Evolutionary conservation across 2,113 vertebrate genomes (phyloP), one percentile per base, ranked within the genome.

Genomic region (Semicossyphus pulcher): DNA sequence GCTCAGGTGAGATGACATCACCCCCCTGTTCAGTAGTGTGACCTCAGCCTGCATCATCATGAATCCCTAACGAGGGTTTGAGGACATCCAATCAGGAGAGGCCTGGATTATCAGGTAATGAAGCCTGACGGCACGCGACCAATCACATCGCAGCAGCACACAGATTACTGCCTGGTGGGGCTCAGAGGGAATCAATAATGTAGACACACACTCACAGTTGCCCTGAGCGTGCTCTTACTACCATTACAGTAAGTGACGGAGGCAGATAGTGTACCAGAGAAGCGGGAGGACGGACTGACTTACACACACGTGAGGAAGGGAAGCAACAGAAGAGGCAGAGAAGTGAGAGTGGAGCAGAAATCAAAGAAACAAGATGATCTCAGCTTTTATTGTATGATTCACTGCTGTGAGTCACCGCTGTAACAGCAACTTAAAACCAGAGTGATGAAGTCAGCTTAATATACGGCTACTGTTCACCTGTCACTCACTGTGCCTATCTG

Each of bases 1-100:
- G 36, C 76, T 86, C 60, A 67, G 80, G 71, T 85, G 81, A 81
- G 87, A 58, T 93, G 91, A 93, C 87, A 88, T 93, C 92, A 91
- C 70, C 86, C 15, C 69, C 65, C 58, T 10, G n/a, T 71, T 86
- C 81, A 32, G 81, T 54, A 69, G 87, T 28, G 83, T 93, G 91
- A 94, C 85, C 87, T 86, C 84, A 92, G 37, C 1, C 54, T 72
- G 71, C 72, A 72, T 90, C 92, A 93, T 74, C 86, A 62, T 78
- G 75, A 72, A 88, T 90, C 52, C 78, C 80, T 89, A 89, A 91
- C 57, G 31, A 76, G 64, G 65, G 21, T 18, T 28, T 32, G 23
- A 16, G 32, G 7, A 44, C 78, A 7, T 53, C 89, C 88, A 90
- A 89, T 84, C 87, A 61, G 75, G 18, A 32, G 39, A 31, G 62